Percentiles rank a stretch among this genome's conserved stretches.
Conservation (phyloP, 2,797 vertebrate genomes). For the Epinephelus awoara region DNA sequence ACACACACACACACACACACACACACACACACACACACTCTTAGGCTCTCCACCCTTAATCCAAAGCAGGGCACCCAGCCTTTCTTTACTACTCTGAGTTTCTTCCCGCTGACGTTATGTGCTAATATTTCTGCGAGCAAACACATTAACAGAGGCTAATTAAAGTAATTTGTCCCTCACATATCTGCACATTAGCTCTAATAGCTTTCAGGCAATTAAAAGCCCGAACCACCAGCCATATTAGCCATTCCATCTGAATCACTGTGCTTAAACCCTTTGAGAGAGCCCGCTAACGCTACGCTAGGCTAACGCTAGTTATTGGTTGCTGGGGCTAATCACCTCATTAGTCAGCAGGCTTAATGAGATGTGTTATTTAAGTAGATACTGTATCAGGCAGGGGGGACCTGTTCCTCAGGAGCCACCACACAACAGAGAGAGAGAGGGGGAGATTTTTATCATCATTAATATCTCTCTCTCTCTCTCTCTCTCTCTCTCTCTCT, state of each 20-base stretch:
- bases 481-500: background rate
- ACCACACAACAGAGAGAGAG: constrained; percentile 12
- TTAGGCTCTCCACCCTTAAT: constrained; percentile 45
- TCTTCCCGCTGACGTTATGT: constrained; percentile 48
- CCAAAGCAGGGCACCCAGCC: constrained; percentile 58
- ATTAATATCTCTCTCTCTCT: constrained; percentile 7
- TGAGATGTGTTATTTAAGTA: constrained; percentile 79
- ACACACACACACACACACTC: constrained; percentile 10
- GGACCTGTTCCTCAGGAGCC: constrained; percentile 42
- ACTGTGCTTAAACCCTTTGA: constrained; percentile 64
- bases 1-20: constrained; percentile 32
- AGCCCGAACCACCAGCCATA: constrained; percentile 62
- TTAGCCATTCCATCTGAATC: constrained; percentile 71
- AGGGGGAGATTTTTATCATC: constrained; percentile 17
- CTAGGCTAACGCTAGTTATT: constrained; percentile 74
- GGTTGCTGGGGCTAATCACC: constrained; percentile 75
- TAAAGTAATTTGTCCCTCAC: constrained; percentile 82
- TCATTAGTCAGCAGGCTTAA: constrained; percentile 82
- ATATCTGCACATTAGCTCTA: constrained; percentile 79
- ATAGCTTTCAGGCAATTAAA: constrained; percentile 80
- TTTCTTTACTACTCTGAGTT: constrained; percentile 36
- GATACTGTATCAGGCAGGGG: constrained; percentile 61
- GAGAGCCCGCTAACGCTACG: constrained; percentile 57
- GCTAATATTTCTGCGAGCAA: constrained; percentile 74
- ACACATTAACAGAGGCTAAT: constrained; percentile 80